Base-by-base conservation (phyloP, 2,113 vertebrate species). In the Aleadryas rufinucha region DNA sequence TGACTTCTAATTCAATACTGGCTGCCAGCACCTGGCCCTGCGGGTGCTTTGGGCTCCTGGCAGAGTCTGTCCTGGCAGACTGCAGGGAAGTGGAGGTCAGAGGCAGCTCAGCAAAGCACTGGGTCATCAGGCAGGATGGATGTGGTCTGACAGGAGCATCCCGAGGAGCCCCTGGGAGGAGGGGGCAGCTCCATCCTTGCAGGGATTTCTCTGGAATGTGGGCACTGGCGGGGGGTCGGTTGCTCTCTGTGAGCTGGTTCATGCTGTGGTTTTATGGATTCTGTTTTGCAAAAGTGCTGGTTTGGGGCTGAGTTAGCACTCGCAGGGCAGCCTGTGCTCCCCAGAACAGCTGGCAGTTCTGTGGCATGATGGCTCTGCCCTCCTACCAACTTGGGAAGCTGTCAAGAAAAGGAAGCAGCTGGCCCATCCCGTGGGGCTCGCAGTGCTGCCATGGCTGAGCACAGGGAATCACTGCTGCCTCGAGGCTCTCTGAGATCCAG, bases 221-320 rank as follows among this genome's bases (percentile, higher is more conserved):
- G 45, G 59, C 1, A 1, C 22, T 1, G 2, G 8, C 0, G 1
- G 16, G 19, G 28, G 4, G 28, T 17, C 0, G 0, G 27, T 53
- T 78, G 28, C 47, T 81, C 13, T 61, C 54, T 5, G 0, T 45
- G 60, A 50, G 39, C 54, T 70, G 82, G 39, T 79, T 84, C 59
- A 12, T 2, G 13, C 19, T 60, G 54, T 14, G 19, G 13, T 79
- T 94, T 88, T 85, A 31, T 54, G 78, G 69, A 72, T 54, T 35
- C 41, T 86, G 76, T 26, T 95, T 94, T 85, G 71, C 20, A 63
- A 17, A 79, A 84, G 71, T 41, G 80, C 42, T 9, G 3, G 26
- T 92, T 42, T 64, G 71, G 77, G 74, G 69, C 37, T 0, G 2
- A 28, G 54, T 35, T 53, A 24, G 47, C 2, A 3, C 60, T 79